These are phyloP conservation scores for Camelus bactrianus DNA, from an alignment of 2,113 vertebrate genomes.

Conservation along the genomic window DNA sequence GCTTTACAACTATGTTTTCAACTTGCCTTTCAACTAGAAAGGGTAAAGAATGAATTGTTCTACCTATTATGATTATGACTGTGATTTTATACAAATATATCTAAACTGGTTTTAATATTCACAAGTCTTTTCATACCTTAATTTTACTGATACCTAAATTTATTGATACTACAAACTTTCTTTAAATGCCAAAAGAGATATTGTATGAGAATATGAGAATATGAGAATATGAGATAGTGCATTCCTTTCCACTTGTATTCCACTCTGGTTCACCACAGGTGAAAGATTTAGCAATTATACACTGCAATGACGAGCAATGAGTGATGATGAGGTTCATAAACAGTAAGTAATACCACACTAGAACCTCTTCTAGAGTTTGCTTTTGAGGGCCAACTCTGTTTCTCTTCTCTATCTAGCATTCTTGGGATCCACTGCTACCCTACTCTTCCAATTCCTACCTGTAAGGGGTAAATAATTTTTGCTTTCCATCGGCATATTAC, in stretches of 20 bases:
- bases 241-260: neutral
- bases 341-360: neutral
- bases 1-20: neutral
- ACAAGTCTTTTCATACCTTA: neutral
- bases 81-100: neutral
- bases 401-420: neutral
- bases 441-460: neutral
- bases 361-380: neutral
- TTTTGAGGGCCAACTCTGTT: neutral
- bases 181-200: neutral
- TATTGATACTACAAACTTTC: neutral
- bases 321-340: neutral
- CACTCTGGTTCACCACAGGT: neutral
- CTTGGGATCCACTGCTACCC: neutral
- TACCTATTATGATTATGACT: neutral
- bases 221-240: neutral
- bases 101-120: neutral
- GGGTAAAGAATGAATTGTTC: neutral
- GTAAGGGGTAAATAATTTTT: neutral
- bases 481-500: neutral
- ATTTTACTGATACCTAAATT: neutral
- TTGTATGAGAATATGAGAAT: neutral
- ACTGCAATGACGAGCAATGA: neutral
- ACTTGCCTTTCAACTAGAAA: neutral
- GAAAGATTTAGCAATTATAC: neutral